Evolutionary conservation across 2,797 vertebrate species (phyloP).

Genomic region (Macrochelys suwanniensis): DNA sequence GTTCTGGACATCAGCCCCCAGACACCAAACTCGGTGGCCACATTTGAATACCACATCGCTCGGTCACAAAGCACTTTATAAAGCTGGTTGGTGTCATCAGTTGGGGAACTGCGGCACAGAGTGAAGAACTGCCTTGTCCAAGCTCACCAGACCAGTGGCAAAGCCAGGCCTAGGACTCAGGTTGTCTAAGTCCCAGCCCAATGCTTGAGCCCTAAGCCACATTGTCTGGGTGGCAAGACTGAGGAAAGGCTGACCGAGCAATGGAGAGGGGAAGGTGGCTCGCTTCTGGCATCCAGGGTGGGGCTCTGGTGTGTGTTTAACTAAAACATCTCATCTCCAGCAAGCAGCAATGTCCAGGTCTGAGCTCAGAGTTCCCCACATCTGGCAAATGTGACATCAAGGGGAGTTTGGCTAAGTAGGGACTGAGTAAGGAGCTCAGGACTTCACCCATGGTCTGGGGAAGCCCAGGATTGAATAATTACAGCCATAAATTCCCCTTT

Average conservation of each 20-base stretch:
- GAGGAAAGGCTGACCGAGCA: too few relatives aligned
- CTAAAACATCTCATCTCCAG: neutral
- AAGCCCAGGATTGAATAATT: rapidly evolving
- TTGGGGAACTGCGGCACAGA: neutral
- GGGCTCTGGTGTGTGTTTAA: neutral
- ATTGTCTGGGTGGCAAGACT: too few relatives aligned
- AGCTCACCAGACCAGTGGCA: too few relatives aligned
- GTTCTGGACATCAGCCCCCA: neutral
- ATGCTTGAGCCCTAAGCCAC: too few relatives aligned
- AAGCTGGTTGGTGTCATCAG: neutral
- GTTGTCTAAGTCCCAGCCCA: too few relatives aligned
- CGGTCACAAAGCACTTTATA: neutral
- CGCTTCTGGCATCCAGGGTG: neutral
- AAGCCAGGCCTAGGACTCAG: too few relatives aligned
- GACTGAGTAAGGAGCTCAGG: neutral
- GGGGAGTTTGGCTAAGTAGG: neutral
- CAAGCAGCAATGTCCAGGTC: neutral
- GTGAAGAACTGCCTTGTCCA: too few relatives aligned
- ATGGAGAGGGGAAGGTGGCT: neutral
- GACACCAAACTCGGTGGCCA: neutral
- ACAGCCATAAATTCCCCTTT: neutral
- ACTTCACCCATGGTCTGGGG: rapidly evolving
- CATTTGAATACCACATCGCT: neutral
- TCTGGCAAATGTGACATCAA: neutral
- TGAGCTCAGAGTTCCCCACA: neutral